These are phyloP conservation scores for Littorina saxatilis DNA, from an alignment of 1,140 invertebrate species.

Conservation along the genomic window DNA sequence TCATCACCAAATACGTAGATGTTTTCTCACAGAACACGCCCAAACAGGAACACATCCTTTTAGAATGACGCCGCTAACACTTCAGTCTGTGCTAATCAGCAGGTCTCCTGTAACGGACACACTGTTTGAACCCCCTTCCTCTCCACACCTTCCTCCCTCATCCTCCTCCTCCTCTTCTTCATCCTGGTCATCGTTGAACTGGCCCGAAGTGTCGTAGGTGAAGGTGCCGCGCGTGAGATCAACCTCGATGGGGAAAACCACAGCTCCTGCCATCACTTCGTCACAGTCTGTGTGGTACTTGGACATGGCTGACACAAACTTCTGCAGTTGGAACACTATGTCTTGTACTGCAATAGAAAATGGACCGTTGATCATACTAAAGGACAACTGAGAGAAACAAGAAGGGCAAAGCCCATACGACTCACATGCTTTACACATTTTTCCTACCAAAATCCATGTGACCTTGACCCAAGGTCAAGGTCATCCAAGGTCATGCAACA, in stretches of 20 bases:
- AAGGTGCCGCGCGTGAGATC: slow-evolving; percentile 95
- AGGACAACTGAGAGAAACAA: too few relatives aligned
- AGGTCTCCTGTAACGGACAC: slow-evolving; percentile 51
- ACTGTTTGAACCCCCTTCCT: neutral
- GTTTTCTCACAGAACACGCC: too few relatives aligned
- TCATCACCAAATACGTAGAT: too few relatives aligned
- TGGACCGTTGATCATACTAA: too few relatives aligned
- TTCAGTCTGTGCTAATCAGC: slow-evolving; percentile 68
- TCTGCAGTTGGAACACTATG: slow-evolving; percentile 89
- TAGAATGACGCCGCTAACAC: too few relatives aligned
- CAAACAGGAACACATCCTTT: too few relatives aligned
- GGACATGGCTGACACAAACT: slow-evolving; percentile 87
- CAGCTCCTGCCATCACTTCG: slow-evolving; percentile 82
- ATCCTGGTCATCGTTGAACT: slow-evolving; percentile 72
- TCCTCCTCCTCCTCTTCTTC: slow-evolving; percentile 72
- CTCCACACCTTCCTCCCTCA: slow-evolving; percentile 41
- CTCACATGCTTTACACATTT: too few relatives aligned
- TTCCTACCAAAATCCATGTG: too few relatives aligned
- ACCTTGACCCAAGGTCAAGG: too few relatives aligned
- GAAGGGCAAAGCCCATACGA: too few relatives aligned
- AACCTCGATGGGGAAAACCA: slow-evolving; percentile 96
- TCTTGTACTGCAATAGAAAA: slow-evolving; percentile 85
- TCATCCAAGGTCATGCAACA: too few relatives aligned
- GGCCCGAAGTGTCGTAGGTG: slow-evolving; percentile 73
- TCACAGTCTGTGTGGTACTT: slow-evolving; percentile 83